Evolutionary conservation across 1,140 invertebrate genomes (phyloP).

Genomic region (Meteorus sp.): DNA sequence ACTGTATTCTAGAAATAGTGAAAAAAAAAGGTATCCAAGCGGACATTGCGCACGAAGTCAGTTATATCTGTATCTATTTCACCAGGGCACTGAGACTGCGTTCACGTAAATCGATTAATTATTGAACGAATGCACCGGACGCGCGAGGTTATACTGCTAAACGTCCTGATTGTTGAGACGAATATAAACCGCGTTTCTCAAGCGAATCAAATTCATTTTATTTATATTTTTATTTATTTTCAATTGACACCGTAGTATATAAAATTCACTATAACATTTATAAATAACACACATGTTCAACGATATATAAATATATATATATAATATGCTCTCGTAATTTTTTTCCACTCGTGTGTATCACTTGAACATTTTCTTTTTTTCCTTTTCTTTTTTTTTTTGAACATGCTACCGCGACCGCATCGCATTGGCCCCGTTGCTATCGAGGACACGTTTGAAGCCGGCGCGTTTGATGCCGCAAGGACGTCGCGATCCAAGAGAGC

Average conservation of each 20-base stretch:
- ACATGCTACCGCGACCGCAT: constrained; percentile 30
- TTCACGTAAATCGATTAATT: constrained; percentile 40
- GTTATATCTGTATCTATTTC: too few species aligned
- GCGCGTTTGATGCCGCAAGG: constrained; percentile 31
- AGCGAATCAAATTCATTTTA: constrained; percentile 16
- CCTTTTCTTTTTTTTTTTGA: constrained; percentile 21
- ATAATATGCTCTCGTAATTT: neutral
- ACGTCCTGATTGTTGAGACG: too few species aligned
- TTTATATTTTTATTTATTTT: too few species aligned
- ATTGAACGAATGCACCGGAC: constrained; percentile 33
- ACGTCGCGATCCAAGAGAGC: too few species aligned
- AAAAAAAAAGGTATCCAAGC: constrained; percentile 1
- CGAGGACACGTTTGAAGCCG: constrained; percentile 32
- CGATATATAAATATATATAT: too few species aligned
- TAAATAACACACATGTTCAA: too few species aligned
- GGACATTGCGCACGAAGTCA: constrained; percentile 23
- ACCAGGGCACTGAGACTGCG: too few species aligned
- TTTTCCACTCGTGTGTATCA: constrained; percentile 12
- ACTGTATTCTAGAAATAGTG: neutral
- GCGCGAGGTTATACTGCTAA: constrained; percentile 30
- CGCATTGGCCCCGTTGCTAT: constrained; percentile 40
- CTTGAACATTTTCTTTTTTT: constrained; percentile 18
- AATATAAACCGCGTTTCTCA: constrained; percentile 15
- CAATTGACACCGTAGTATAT: too few species aligned
- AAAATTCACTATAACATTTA: too few species aligned